phyloP scores from a whole-genome alignment of 1,140 invertebrate species.

The Ptiloglossa arizonensis region DNA sequence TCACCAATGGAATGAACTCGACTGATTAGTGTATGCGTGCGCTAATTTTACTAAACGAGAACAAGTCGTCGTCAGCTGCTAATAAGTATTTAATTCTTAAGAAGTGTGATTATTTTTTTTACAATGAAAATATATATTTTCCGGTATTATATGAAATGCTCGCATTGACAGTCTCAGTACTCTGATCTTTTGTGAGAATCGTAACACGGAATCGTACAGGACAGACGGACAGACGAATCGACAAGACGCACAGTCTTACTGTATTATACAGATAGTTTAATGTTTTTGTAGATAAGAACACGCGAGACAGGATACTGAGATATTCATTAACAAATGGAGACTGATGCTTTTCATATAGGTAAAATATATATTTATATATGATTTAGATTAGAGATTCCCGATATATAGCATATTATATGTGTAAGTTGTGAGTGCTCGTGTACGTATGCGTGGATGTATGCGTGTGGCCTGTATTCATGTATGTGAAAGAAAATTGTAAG shows the following conservation, averaged over 20 bases:
- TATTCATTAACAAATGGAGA: constrained; percentile 74
- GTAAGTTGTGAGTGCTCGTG: constrained; percentile 67
- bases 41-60: constrained; percentile 74
- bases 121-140: constrained; percentile 81
- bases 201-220: neutral
- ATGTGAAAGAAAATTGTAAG: neutral
- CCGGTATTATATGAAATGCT: constrained; percentile 81
- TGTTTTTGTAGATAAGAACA: constrained; percentile 50
- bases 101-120: constrained; percentile 81
- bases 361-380: constrained; percentile 81
- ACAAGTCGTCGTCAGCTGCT: constrained; percentile 78
- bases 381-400: constrained; percentile 77
- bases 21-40: constrained; percentile 76
- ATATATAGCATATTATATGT: constrained; percentile 72
- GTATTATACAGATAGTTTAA: neutral
- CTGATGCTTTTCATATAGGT: constrained; percentile 82
- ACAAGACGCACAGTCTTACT: neutral
- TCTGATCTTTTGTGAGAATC: constrained; percentile 43
- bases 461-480: constrained; percentile 21
- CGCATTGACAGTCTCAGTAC: constrained; percentile 69
- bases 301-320: constrained; percentile 58
- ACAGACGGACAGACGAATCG: neutral
- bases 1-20: constrained; percentile 70
- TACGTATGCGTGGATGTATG: constrained; percentile 19
- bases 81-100: constrained; percentile 80